Evolutionary conservation across 1,140 invertebrate genomes (phyloP), one percentile per base, ranked within the genome.

Genomic region (Solenopsis invicta): DNA sequence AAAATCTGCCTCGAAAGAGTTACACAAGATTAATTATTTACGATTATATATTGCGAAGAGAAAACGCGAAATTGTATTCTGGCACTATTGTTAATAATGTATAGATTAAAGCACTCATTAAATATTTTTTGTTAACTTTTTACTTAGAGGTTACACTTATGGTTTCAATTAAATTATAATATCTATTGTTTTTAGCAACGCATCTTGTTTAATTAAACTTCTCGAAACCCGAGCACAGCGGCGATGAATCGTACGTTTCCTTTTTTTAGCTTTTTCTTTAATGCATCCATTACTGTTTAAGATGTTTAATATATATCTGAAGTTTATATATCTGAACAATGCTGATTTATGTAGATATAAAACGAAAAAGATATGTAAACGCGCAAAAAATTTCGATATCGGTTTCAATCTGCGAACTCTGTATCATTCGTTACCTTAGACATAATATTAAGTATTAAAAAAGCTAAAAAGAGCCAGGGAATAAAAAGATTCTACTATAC

Each of bases 101-200:
- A 48, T 82, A 45, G 9, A 74, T 74, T 74, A 74, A 74, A 50
- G 2, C n/a, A 82, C n/a, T 10, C n/a, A 72, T 75, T 84, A 75
- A 62, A 74, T 74, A 61, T 82, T 59, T 45, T 50, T 61, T 48
- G 37, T 50, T 50, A 75, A 50, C 2, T 75, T 75, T 72, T 72
- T 62, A 66, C 12, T 52, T 75, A 12, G 8, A 75, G 56, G 9
- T 81, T 81, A 76, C 12, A 8, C 9, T 56, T 21, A 16, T 12
- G 21, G 4, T 1, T 77, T 77, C 12, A 77, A 2, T 64, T 77
- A 24, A 64, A 34, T 77, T 64, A n/a, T n/a, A n/a, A n/a, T n/a
- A 76, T 45, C 12, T 75, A 2, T 75, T 21, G 24, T 76, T 21
- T 48, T 48, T 10, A 56, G 34, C 12, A 21, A 24, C 1, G 45